phyloP scores from a whole-genome alignment of 2,888 invertebrate species.

The Agriopis leucophaearia region DNA sequence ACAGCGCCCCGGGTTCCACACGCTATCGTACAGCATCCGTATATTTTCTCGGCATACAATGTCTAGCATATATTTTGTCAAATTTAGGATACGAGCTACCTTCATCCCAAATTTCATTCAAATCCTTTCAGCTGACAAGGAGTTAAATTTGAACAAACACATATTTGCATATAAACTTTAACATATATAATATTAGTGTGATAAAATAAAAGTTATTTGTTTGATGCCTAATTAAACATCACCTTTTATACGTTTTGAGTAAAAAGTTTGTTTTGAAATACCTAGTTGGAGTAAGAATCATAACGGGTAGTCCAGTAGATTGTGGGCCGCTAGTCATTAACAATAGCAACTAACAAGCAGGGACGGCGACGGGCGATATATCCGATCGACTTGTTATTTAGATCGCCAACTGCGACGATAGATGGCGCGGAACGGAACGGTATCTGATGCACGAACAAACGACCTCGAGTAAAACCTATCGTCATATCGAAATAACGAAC shows the following conservation, averaged over 20 bases:
- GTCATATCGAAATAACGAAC: slow-evolving; percentile 18
- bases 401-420: slow-evolving; percentile 77
- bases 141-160: no score
- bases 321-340: slow-evolving; percentile 74
- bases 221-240: background rate
- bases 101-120: no score
- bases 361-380: slow-evolving; percentile 75
- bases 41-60: no score
- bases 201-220: background rate
- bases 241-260: background rate
- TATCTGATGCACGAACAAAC: slow-evolving; percentile 78
- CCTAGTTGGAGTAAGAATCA: background rate
- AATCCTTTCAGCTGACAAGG: no score
- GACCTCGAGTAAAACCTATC: slow-evolving; percentile 16
- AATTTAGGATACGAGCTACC: no score
- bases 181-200: no score
- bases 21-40: no score
- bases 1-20: no score
- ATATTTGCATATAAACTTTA: no score
- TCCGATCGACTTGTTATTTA: slow-evolving; percentile 81
- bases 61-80: no score
- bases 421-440: slow-evolving; percentile 68
- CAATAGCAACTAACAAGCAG: slow-evolving; percentile 76
- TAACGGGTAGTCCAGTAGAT: slow-evolving; percentile 56
- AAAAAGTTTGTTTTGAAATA: background rate